Conservation (phyloP, 2,797 vertebrate genomes). For the Alauda arvensis region DNA sequence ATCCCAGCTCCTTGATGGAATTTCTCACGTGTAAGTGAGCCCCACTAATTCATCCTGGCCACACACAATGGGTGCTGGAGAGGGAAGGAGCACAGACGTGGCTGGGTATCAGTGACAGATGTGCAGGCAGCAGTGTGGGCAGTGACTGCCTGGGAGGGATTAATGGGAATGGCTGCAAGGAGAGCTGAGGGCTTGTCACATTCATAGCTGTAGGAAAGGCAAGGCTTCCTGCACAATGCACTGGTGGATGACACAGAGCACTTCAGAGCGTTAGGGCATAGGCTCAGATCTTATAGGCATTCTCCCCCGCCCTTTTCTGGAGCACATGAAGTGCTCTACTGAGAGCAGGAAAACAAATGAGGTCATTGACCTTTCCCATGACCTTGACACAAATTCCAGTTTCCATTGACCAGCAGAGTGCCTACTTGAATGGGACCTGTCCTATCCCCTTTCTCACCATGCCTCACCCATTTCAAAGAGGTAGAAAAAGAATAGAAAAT, state of each 20-base stretch:
- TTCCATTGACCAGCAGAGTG: constrained; percentile 47
- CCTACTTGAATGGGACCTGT: constrained; percentile 54
- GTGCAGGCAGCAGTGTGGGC: accelerated
- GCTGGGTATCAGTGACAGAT: not conserved
- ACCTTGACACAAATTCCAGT: constrained; percentile 67
- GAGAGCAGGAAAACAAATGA: constrained; percentile 54
- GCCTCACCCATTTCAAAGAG: constrained; percentile 31
- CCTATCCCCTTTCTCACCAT: constrained; percentile 37
- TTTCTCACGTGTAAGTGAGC: not conserved
- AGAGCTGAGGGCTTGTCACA: not conserved
- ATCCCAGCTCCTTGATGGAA: not conserved
- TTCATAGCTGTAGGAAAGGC: not conserved
- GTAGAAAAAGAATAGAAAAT: constrained; percentile 39
- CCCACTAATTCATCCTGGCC: not conserved
- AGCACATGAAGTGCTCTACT: constrained; percentile 31
- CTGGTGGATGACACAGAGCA: not conserved
- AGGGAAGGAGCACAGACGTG: not conserved
- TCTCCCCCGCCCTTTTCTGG: not conserved
- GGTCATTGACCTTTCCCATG: constrained; percentile 68
- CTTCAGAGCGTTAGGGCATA: not conserved
- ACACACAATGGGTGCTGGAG: not conserved
- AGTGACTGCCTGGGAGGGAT: not conserved
- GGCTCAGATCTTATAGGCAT: too few relatives aligned
- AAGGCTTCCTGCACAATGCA: not conserved
- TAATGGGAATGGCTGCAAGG: not conserved